Evolutionary conservation across 2,888 invertebrate species (phyloP).

Genomic region (Parnassius orleans): DNA sequence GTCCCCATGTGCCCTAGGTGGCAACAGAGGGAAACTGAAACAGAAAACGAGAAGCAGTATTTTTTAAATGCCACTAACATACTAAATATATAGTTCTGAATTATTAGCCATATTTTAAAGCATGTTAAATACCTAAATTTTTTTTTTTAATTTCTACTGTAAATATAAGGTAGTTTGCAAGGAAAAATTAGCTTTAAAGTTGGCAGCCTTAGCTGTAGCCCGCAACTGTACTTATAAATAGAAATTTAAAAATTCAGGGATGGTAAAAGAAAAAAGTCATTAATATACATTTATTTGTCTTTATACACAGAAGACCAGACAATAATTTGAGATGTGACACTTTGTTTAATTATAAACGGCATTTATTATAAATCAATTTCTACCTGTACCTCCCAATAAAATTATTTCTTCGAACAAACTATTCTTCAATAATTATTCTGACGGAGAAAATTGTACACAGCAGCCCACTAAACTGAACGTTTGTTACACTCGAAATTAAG

Average conservation of each 20-base stretch:
- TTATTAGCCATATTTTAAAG: too few relatives aligned
- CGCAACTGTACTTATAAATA: too few relatives aligned
- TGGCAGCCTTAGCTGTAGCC: too few relatives aligned
- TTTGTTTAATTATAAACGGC: constrained; percentile 22
- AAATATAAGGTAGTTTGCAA: too few relatives aligned
- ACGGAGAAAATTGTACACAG: constrained; percentile 4
- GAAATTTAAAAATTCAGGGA: not conserved
- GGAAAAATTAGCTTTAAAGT: too few relatives aligned
- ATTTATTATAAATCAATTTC: constrained; percentile 15
- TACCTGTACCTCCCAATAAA: constrained; percentile 23
- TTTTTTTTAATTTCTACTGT: too few relatives aligned
- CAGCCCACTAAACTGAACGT: not conserved
- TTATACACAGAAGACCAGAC: constrained; percentile 35
- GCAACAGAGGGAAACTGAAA: too few relatives aligned
- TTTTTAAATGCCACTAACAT: too few relatives aligned
- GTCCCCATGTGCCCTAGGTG: too few relatives aligned
- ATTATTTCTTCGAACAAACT: constrained; percentile 3
- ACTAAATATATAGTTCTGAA: too few relatives aligned
- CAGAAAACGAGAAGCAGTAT: too few relatives aligned
- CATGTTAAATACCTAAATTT: too few relatives aligned
- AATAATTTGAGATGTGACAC: constrained; percentile 28
- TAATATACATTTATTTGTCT: constrained; percentile 45
- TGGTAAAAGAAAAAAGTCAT: constrained; percentile 5
- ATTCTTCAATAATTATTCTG: constrained; percentile 7
- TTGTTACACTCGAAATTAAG: constrained; percentile 5